These are phyloP conservation scores for Pipistrellus pipistrellus DNA, from an alignment of 2,797 vertebrate species.

Conservation along the genomic window DNA sequence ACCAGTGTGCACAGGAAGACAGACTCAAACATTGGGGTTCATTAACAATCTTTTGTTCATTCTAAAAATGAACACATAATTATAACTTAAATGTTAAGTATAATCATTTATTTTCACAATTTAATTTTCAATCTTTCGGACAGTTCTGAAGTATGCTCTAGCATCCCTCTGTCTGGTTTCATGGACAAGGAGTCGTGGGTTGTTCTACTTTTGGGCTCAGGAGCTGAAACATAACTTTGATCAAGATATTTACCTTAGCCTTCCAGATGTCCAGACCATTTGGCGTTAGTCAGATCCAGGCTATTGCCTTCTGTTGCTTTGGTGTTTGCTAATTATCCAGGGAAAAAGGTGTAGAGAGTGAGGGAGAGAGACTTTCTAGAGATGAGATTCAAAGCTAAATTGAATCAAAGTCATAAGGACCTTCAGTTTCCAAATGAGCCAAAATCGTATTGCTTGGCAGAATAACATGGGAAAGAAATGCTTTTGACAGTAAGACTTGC, in stretches of 20 bases:
- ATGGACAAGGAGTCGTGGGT: neutral
- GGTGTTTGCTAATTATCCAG: neutral
- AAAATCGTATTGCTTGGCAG: neutral
- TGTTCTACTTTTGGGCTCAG: neutral
- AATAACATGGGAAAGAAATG: neutral
- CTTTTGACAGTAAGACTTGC: neutral
- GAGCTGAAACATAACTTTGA: neutral
- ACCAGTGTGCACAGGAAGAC: neutral
- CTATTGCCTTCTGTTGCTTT: neutral
- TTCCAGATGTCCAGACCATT: neutral
- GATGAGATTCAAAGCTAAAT: neutral
- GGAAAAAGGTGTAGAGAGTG: neutral
- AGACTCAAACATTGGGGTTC: neutral
- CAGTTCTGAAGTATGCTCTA: neutral
- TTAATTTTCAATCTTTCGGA: neutral
- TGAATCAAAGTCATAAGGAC: neutral
- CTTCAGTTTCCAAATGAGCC: neutral
- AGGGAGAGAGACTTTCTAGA: neutral
- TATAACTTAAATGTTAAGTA: constrained; percentile 15
- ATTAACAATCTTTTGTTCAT: neutral
- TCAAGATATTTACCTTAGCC: neutral
- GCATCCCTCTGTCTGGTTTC: neutral
- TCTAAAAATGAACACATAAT: neutral
- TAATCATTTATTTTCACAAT: constrained; percentile 22
- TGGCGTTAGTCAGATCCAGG: neutral